phyloP scores from a whole-genome alignment of 2,797 vertebrate species.

The Oceanodroma leucorhoa region DNA sequence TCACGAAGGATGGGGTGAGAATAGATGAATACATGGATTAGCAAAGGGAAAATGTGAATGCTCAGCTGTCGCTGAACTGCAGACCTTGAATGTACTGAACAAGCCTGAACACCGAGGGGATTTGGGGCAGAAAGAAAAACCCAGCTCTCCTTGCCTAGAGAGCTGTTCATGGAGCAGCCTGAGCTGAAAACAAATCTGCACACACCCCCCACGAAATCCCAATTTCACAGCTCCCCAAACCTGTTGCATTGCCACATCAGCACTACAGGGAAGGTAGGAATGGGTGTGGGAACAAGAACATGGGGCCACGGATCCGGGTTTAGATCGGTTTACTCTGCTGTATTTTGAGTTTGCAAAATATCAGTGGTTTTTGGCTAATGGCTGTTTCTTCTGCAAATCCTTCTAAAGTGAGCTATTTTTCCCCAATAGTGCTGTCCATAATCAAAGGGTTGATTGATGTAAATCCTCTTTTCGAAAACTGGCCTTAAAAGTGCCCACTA shows the following conservation, averaged over 20 bases:
- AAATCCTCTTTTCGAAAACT: neutral
- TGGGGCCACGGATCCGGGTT: rapidly evolving
- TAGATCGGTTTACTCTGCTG: neutral
- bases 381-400: neutral
- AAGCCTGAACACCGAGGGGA: neutral
- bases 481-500: neutral
- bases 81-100: rapidly evolving
- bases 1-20: neutral
- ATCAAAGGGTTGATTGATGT: neutral
- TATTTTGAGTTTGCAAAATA: neutral
- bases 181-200: neutral
- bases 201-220: neutral
- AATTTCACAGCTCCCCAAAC: neutral
- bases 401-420: neutral
- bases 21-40: neutral
- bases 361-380: neutral
- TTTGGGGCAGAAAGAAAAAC: neutral
- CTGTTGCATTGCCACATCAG: neutral
- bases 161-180: neutral
- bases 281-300: rapidly evolving
- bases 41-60: neutral
- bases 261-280: neutral
- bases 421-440: neutral
- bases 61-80: neutral
- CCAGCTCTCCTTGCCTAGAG: neutral